Percentiles rank a stretch among this genome's conserved stretches.
Evolutionary conservation across 23 tunicate genomes (phyloP).

Genomic region (Trididemnum nubilum): DNA sequence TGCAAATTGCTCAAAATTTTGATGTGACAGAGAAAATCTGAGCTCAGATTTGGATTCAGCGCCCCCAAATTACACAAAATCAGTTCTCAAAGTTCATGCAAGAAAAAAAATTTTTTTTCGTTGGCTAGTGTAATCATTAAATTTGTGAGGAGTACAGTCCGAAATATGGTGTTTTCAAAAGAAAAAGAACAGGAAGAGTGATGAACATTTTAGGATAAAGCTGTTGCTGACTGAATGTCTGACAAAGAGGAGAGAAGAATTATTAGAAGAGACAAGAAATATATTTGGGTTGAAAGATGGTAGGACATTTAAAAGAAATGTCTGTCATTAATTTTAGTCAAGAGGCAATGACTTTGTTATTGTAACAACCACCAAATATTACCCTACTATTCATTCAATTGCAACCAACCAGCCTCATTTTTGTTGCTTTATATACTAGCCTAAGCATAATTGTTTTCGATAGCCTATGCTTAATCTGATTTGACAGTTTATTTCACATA

Average conservation of each 20-base stretch:
- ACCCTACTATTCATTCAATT: too few species aligned
- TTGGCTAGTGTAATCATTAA: slow-evolving; percentile 37
- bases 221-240: not conserved
- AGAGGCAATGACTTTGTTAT: too few species aligned
- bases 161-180: not conserved
- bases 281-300: not conserved
- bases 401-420: too few species aligned
- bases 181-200: not conserved
- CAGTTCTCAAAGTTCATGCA: slow-evolving; percentile 43
- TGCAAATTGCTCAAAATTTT: slow-evolving; percentile 34
- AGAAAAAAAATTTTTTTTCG: slow-evolving; percentile 44
- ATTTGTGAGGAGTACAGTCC: not conserved
- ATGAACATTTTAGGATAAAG: not conserved
- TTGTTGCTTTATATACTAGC: too few species aligned
- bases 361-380: too few species aligned
- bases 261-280: slow-evolving; percentile 1
- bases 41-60: slow-evolving; percentile 59
- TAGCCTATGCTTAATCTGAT: too few species aligned
- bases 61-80: slow-evolving; percentile 42
- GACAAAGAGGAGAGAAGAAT: not conserved
- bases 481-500: too few species aligned
- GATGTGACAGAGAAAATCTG: slow-evolving; percentile 57
- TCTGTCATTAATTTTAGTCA: not conserved
- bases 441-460: too few species aligned
- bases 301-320: not conserved